These are phyloP conservation scores for Ceuthmochares aereus DNA, from an alignment of 2,113 vertebrate genomes.

Conservation along the genomic window DNA sequence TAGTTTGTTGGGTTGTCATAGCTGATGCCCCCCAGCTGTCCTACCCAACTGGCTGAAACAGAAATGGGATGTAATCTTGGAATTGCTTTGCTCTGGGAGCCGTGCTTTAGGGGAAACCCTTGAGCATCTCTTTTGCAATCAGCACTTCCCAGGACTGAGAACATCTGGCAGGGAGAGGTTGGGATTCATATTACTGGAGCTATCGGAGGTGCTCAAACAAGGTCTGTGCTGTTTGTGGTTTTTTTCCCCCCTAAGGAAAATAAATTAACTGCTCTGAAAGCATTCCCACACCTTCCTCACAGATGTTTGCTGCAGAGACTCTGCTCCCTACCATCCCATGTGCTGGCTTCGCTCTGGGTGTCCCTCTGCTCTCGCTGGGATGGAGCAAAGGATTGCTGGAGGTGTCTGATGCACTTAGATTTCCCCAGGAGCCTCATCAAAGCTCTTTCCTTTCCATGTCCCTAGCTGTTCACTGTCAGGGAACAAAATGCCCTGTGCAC, in stretches of 20 bases:
- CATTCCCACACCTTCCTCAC: neutral
- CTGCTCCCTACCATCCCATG: fast-evolving
- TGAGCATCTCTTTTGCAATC: neutral
- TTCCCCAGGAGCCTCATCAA: neutral
- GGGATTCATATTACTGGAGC: neutral
- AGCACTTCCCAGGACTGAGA: neutral
- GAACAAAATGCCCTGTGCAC: neutral
- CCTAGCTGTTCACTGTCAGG: neutral
- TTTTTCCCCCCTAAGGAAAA: neutral
- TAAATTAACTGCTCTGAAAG: neutral
- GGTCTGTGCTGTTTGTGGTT: neutral
- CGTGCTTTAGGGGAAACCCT: neutral
- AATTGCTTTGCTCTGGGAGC: neutral
- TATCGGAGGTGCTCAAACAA: neutral
- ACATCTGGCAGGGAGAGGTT: neutral
- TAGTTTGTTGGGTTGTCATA: neutral
- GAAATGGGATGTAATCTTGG: neutral
- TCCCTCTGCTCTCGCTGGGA: neutral
- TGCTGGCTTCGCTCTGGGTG: fast-evolving
- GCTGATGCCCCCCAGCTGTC: neutral
- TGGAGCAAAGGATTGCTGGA: neutral
- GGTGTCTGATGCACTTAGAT: neutral
- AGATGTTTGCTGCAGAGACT: neutral
- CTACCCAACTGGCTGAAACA: neutral
- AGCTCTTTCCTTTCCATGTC: neutral